Base-by-base conservation (phyloP, 2,113 vertebrate species). In the Amphiprion ocellaris region DNA sequence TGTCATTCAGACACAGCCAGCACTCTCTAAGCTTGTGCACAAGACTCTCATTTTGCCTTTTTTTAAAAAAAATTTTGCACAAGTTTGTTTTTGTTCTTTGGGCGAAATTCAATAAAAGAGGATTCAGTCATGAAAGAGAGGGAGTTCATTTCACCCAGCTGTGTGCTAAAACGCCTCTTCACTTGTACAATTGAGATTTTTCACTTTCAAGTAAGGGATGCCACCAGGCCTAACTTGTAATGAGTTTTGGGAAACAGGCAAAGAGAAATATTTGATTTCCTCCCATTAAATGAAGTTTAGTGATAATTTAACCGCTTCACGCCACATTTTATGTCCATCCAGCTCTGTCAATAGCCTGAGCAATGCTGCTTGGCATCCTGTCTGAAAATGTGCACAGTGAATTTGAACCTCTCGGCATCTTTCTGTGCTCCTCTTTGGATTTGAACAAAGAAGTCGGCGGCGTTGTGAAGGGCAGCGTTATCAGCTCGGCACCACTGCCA, bases 81-180 rank as follows among this genome's bases (percentile, higher is more conserved):
- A 7, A 64, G 77, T 82, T 80, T 82, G 59, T 75, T 82, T 89
- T 84, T 87, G 63, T 77, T 87, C 82, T 87, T 60, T 49, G 60
- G 77, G 88, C 84, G 75, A 89, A 79, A 87, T 78, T 75, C 74
- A 90, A 83, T 86, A 87, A 89, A 84, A 62, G 56, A 66, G 81
- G 73, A 86, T 76, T 81, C 82, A 71, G 75, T 88, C 84, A 69
- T 70, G 67, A 79, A 76, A 60, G 62, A 56, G 21, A 74, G 76
- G 54, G 64, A 72, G 65, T 79, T 83, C 88, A 82, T 89, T 84
- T 87, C 61, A 82, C 69, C 82, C 85, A 81, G 73, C 37, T 72
- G 65, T 74, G 69, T 69, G 74, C 76, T 83, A 60, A 73, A 83
- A 81, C 61, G 60, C 72, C 87, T 89, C 85, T 79, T 85, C 61